A percentile compares a stretch with the other conserved stretches of the same genome.
phyloP scores from a whole-genome alignment of 2,888 invertebrate genomes.

The Itoplectis maculator region DNA sequence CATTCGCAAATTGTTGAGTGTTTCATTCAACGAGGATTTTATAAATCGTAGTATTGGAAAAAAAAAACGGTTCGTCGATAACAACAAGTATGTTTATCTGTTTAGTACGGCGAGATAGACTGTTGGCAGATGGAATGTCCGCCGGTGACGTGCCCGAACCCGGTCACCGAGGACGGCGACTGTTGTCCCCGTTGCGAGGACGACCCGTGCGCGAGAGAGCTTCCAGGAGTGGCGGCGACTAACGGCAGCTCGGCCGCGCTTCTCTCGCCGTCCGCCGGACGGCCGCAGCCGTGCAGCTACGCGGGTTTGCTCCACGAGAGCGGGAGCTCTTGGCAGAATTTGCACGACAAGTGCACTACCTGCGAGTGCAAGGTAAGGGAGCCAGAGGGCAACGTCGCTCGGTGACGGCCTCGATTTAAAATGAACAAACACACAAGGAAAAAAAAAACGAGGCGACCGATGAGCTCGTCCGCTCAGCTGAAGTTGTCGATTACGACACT shows the following conservation, averaged over 20 bases:
- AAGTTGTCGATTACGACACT: conserved; percentile 18
- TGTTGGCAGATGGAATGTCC: conserved; percentile 96
- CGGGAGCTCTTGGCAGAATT: conserved; percentile 87
- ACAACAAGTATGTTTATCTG: conserved; percentile 65
- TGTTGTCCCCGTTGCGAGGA: conserved; percentile 91
- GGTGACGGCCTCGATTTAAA: conserved; percentile 44
- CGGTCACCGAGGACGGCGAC: conserved; percentile 88
- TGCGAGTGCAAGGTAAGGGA: conserved; percentile 90
- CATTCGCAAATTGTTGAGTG: too few relatives aligned
- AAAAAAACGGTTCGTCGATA: background rate
- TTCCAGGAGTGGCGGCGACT: conserved; percentile 80
- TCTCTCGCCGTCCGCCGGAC: conserved; percentile 46
- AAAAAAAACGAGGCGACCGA: conserved; percentile 15
- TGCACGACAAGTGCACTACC: conserved; percentile 89
- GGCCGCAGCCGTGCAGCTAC: conserved; percentile 87
- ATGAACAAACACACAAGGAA: too few relatives aligned
- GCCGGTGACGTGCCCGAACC: conserved; percentile 88
- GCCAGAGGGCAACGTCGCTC: conserved; percentile 27
- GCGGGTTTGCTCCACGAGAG: conserved; percentile 87
- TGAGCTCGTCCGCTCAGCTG: conserved; percentile 41
- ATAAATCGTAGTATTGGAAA: background rate
- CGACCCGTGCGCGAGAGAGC: conserved; percentile 85
- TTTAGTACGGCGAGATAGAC: conserved; percentile 93
- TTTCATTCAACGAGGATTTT: too few relatives aligned
- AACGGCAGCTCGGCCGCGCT: conserved; percentile 61